These are phyloP conservation scores for Beris morrisii DNA, from an alignment of 2,888 invertebrate species.

Conservation along the genomic window DNA sequence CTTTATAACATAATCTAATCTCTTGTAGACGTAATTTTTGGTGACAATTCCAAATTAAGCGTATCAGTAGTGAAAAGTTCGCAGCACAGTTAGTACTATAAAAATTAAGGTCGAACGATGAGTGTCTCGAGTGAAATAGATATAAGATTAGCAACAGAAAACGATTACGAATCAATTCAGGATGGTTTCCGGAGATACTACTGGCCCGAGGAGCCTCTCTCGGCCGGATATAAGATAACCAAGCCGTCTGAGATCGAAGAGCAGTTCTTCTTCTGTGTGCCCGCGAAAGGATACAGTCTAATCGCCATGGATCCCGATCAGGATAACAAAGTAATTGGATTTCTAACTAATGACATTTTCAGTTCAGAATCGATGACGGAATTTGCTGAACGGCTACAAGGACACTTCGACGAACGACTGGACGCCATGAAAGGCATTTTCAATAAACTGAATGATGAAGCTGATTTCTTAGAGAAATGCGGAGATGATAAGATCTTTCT, in stretches of 20 bases:
- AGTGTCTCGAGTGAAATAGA: slow-evolving; percentile 9
- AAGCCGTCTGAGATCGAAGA: slow-evolving; percentile 38
- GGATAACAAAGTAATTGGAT: slow-evolving; percentile 22
- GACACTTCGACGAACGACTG: not conserved
- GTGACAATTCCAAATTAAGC: too few species aligned
- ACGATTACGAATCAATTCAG: slow-evolving; percentile 35
- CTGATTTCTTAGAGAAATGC: slow-evolving; percentile 35
- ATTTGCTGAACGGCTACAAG: not conserved
- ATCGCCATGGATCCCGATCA: slow-evolving; percentile 34
- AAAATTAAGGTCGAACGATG: not conserved
- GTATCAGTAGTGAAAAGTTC: too few species aligned
- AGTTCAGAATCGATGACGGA: slow-evolving; percentile 18
- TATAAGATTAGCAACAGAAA: slow-evolving; percentile 34
- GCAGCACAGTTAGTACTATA: not conserved
- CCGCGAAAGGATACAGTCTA: slow-evolving; percentile 33
- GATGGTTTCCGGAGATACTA: slow-evolving; percentile 37
- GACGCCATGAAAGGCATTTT: slow-evolving; percentile 1
- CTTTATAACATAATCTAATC: too few species aligned
- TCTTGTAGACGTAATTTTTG: too few species aligned
- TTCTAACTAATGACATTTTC: slow-evolving; percentile 23
- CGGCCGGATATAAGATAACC: slow-evolving; percentile 38
- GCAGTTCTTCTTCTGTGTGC: slow-evolving; percentile 31
- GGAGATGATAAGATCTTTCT: slow-evolving; percentile 34
- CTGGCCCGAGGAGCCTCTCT: slow-evolving; percentile 40
- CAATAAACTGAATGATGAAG: slow-evolving; percentile 27